These are phyloP conservation scores for Rousettus madagascariensis DNA, from an alignment of 2,797 vertebrate genomes.

Conservation along the genomic window DNA sequence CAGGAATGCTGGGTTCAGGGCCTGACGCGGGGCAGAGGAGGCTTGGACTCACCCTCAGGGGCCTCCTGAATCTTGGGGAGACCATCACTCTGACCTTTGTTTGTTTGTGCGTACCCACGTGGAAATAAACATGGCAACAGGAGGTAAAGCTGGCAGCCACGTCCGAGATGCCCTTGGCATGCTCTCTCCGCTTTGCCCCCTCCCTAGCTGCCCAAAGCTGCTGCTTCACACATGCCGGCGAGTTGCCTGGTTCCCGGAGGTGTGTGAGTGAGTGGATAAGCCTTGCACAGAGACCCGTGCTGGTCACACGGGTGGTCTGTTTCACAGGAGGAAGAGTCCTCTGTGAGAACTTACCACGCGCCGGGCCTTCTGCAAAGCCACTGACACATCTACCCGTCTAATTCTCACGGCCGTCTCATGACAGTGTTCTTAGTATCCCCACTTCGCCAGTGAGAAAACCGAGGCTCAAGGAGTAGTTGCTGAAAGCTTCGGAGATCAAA, in stretches of 20 bases:
- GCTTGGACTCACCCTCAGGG: neutral
- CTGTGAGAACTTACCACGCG: neutral
- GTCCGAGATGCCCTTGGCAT: no score
- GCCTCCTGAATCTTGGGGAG: neutral
- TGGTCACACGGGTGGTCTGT: neutral
- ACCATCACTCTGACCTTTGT: neutral
- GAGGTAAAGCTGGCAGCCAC: neutral
- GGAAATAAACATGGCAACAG: neutral
- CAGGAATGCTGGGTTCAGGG: neutral
- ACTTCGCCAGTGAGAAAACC: neutral
- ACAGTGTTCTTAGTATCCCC: neutral
- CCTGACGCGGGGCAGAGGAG: neutral
- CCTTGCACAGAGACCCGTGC: neutral
- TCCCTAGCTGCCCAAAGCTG: neutral
- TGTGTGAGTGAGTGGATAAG: neutral
- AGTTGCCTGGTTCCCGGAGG: neutral
- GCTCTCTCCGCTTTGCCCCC: no score
- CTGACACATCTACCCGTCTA: neutral
- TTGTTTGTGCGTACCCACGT: neutral
- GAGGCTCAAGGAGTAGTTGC: neutral
- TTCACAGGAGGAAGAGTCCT: neutral
- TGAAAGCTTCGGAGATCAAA: neutral
- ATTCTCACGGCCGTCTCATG: neutral
- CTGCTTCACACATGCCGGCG: neutral
- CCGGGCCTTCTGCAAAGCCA: no score